phyloP scores from a whole-genome alignment of 1,140 invertebrate genomes.

The Aradophagus sp. region DNA sequence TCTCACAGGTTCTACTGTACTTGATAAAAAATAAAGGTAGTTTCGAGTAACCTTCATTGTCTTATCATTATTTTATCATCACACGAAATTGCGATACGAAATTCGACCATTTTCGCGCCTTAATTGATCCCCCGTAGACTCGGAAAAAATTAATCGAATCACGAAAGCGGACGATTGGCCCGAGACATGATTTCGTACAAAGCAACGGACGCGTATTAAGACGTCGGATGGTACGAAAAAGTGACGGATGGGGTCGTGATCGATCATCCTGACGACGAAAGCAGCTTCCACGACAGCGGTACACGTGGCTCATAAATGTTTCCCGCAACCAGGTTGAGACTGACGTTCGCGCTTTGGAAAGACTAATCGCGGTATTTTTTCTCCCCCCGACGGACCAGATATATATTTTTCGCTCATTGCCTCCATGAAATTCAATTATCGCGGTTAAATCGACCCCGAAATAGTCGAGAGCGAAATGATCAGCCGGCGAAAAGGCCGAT shows the following conservation, averaged over 20 bases:
- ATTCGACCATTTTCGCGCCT: slow-evolving; percentile 14
- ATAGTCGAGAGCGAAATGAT: no score
- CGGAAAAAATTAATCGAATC: slow-evolving; percentile 31
- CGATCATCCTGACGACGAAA: slow-evolving; percentile 61
- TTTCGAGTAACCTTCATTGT: no score
- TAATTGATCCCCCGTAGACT: slow-evolving; percentile 16
- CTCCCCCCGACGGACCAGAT: no score
- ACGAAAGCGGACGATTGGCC: slow-evolving; percentile 10
- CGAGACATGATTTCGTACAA: slow-evolving; percentile 16
- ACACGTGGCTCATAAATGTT: slow-evolving; percentile 56
- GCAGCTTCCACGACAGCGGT: slow-evolving; percentile 54
- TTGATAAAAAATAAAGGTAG: no score
- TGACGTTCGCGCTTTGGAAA: slow-evolving; percentile 23
- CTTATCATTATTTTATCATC: no score
- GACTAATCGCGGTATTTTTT: slow-evolving; percentile 31
- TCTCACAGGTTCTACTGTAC: no score
- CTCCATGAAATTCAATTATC: background rate
- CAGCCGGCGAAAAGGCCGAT: no score
- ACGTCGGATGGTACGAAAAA: slow-evolving; percentile 47
- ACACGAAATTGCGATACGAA: slow-evolving; percentile 19
- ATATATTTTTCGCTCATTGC: no score
- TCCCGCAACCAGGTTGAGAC: slow-evolving; percentile 36
- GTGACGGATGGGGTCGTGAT: slow-evolving; percentile 52
- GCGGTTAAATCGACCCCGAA: background rate
- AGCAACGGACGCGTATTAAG: slow-evolving; percentile 28